Evolutionary conservation across 2,797 vertebrate species (phyloP).

Genomic region (Pampus argenteus): DNA sequence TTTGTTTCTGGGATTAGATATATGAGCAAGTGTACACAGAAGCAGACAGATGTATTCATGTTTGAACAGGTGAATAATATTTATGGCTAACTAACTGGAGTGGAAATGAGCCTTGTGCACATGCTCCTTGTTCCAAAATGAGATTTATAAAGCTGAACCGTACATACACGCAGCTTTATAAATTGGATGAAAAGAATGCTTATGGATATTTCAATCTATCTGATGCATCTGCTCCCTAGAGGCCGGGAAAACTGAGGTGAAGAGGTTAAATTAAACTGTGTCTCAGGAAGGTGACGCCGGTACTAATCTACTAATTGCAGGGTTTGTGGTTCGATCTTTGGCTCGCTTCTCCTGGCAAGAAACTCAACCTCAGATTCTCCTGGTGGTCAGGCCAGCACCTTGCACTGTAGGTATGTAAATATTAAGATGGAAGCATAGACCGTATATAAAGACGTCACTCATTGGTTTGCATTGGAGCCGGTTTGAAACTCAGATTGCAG

Average conservation of each 20-base stretch:
- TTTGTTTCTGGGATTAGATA: background rate
- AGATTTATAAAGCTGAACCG: no score
- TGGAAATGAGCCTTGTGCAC: background rate
- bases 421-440: no score
- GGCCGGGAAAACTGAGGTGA: background rate
- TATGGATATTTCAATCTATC: no score
- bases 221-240: background rate
- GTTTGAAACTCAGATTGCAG: no score
- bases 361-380: no score
- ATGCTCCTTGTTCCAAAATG: no score
- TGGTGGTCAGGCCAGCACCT: no score
- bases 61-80: background rate
- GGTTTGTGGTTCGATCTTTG: conserved; percentile 5
- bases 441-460: no score
- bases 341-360: no score
- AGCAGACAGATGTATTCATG: background rate
- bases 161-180: no score
- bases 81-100: background rate
- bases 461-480: no score
- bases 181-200: no score
- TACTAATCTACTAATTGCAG: background rate
- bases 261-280: background rate
- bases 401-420: background rate
- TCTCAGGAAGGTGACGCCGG: background rate
- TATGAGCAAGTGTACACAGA: background rate